Evolutionary conservation across 2,888 invertebrate species (phyloP), one percentile per base, ranked within the genome.

Genomic region (Plagodis pulveraria): DNA sequence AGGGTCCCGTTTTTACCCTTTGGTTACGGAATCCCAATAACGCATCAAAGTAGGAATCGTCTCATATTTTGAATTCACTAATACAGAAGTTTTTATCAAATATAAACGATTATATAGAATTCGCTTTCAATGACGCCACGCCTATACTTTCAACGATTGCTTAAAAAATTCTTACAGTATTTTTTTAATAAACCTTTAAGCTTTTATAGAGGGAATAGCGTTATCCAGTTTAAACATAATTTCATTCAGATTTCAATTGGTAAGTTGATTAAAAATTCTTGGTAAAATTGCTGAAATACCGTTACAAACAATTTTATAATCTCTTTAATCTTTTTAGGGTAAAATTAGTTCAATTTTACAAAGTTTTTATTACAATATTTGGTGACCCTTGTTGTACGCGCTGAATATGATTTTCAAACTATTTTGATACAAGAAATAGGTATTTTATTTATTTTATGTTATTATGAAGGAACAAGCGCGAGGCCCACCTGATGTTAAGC

Each of bases 171-270:
- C 72, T 68, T 74, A 66, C 55, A 51, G 58, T 22, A 59, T 56
- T 67, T 68, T 73, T 73, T 67, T 69, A 74, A 74, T 77, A 80
- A 77, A 73, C 71, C 65, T 64, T 66, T 66, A 71, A 47, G 40
- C 56, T 71, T 77, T 74, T 69, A 72, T 71, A 67, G 68, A 71
- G 62, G 58, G 46, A 52, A 61, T 60, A 54, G 51, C 63, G 62
- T 62, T 65, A 66, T 61, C 55, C 55, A 71, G 65, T 70, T 56
- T 57, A 66, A 63, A 65, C 69, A 66, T 67, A 73, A 69, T 71
- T 72, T 66, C 35, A 61, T 57, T 73, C 50, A 58, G 62, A 69
- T 70, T 73, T 65, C 59, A 63, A 69, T 67, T 63, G 69, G 59
- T 66, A 63, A 57, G 58, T 65, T 68, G 67, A 72, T 71, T 70